Percentiles rank a stretch among this genome's conserved stretches.
Conservation (phyloP, 2,797 vertebrate species). For the Enteromius viviparus region DNA sequence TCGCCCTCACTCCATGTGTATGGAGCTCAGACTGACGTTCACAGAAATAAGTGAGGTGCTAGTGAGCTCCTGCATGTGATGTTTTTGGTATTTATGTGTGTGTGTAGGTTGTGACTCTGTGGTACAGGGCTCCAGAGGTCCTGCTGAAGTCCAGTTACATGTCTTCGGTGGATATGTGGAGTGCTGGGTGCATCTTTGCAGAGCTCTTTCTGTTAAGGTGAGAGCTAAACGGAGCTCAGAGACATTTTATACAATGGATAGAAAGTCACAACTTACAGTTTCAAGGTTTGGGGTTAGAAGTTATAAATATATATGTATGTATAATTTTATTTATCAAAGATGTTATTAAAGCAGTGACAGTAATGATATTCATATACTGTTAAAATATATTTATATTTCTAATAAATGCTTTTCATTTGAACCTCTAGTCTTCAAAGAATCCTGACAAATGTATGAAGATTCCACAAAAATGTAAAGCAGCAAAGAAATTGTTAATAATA, state of each 20-base stretch:
- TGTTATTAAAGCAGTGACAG: not conserved
- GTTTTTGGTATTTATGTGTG: conserved; percentile 16
- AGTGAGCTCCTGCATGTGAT: not conserved
- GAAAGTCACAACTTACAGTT: not conserved
- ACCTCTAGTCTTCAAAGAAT: no score
- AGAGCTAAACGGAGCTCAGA: not conserved
- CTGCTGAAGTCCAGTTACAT: conserved; percentile 78
- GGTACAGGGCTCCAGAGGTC: conserved; percentile 83
- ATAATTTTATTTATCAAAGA: not conserved
- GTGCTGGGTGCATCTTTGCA: conserved; percentile 80
- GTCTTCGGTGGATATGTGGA: conserved; percentile 82
- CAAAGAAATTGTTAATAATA: not conserved
- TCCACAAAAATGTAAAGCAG: not conserved
- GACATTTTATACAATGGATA: not conserved
- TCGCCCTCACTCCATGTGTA: conserved; percentile 79
- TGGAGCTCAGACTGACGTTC: conserved; percentile 52
- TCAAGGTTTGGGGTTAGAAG: not conserved
- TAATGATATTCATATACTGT: not conserved
- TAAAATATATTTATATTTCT: not conserved
- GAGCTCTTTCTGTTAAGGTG: conserved; percentile 80
- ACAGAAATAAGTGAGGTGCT: not conserved
- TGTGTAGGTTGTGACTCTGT: conserved; percentile 79
- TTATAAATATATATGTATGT: no score
- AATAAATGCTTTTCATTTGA: not conserved
- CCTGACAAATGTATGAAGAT: not conserved